Evolutionary conservation across 2,797 vertebrate species (phyloP).

Genomic region (Chrysocyon brachyurus): DNA sequence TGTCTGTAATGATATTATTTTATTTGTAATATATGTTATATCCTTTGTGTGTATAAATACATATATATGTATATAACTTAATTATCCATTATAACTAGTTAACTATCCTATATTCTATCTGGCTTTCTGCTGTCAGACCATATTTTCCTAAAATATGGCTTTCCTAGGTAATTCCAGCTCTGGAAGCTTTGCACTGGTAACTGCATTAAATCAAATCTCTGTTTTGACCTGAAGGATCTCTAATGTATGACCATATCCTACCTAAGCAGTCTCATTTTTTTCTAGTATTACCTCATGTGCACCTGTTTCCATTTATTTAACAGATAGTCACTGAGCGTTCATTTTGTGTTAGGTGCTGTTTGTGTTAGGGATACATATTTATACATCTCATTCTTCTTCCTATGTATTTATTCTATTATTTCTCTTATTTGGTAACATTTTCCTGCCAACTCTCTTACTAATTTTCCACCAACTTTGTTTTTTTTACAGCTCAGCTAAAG

Average conservation of each 20-base stretch:
- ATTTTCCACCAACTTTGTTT: not conserved
- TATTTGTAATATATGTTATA: not conserved
- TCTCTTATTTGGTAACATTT: conserved; percentile 1
- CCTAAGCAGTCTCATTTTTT: not conserved
- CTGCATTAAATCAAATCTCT: not conserved
- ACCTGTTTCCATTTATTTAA: not conserved
- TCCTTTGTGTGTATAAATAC: not conserved
- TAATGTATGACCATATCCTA: not conserved
- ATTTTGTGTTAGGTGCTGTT: not conserved
- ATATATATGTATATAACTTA: not conserved
- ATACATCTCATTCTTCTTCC: not conserved
- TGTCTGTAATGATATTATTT: not conserved
- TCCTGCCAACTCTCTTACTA: not conserved
- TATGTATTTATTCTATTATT: conserved; percentile 13
- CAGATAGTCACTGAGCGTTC: not conserved
- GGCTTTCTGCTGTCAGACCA: not conserved
- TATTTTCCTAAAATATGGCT: conserved; percentile 26
- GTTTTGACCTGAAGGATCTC: conserved; percentile 5
- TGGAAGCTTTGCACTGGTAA: not conserved
- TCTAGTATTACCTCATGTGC: not conserved
- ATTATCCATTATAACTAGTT: conserved; percentile 28
- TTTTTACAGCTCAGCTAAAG: not conserved
- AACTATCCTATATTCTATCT: not conserved
- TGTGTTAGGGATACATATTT: not conserved
- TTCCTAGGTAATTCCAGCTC: not conserved